Evolutionary conservation across 2,888 invertebrate species (phyloP).

Genomic region (Nephrocerus scutellatus): DNA sequence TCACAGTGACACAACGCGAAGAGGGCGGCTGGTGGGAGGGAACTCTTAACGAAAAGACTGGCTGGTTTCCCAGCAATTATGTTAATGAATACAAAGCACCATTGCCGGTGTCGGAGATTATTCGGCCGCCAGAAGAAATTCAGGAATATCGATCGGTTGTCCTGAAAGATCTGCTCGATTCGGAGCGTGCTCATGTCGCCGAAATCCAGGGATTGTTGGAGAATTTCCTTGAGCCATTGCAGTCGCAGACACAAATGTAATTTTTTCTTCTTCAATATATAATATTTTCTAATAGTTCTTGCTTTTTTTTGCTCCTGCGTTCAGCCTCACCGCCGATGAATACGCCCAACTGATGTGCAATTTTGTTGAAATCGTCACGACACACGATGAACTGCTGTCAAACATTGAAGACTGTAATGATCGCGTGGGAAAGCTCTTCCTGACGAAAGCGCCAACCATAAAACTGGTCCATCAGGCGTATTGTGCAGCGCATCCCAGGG

Average conservation of each 20-base stretch:
- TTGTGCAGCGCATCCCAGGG: slow-evolving; percentile 89
- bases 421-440: slow-evolving; percentile 80
- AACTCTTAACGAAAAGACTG: slow-evolving; percentile 87
- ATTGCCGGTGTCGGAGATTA: slow-evolving; percentile 55
- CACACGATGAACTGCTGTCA: slow-evolving; percentile 73
- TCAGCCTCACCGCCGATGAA: slow-evolving; percentile 75
- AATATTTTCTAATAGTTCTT: slow-evolving; percentile 2
- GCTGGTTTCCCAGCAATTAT: slow-evolving; percentile 98
- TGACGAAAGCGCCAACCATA: slow-evolving; percentile 74
- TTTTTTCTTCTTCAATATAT: slow-evolving; percentile 30
- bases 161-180: slow-evolving; percentile 83
- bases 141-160: slow-evolving; percentile 79
- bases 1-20: slow-evolving; percentile 90
- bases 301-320: slow-evolving; percentile 21
- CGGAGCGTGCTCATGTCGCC: slow-evolving; percentile 83
- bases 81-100: slow-evolving; percentile 73
- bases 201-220: slow-evolving; percentile 80
- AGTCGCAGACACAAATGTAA: slow-evolving; percentile 81
- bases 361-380: slow-evolving; percentile 76
- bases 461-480: slow-evolving; percentile 82
- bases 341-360: slow-evolving; percentile 83
- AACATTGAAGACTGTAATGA: slow-evolving; percentile 79
- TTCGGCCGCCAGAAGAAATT: slow-evolving; percentile 60
- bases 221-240: slow-evolving; percentile 82
- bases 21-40: slow-evolving; percentile 99